Evolutionary conservation across 2,113 vertebrate genomes (phyloP).

Genomic region (Xiphophorus maculatus): DNA sequence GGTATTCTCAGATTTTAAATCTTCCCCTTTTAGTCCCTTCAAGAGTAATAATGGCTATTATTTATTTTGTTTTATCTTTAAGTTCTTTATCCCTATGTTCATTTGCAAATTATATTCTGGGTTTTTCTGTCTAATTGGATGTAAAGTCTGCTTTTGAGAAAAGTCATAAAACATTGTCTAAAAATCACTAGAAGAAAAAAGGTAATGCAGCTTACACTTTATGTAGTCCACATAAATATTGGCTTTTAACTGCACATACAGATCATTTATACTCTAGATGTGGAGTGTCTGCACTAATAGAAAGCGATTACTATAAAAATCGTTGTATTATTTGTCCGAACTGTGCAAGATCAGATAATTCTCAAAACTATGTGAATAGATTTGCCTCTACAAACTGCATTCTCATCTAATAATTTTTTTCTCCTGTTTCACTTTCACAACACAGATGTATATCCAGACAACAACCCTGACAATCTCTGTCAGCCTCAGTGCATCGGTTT

Average conservation of each 20-base stretch:
- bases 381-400: not conserved
- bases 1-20: not conserved
- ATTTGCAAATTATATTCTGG: too few relatives aligned
- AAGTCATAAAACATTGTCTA: too few relatives aligned
- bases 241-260: too few relatives aligned
- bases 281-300: too few relatives aligned
- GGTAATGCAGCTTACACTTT: too few relatives aligned
- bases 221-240: too few relatives aligned
- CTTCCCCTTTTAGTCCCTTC: not conserved
- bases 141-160: too few relatives aligned
- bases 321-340: not conserved
- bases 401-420: not conserved
- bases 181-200: too few relatives aligned
- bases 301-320: not conserved
- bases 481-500: conserved; percentile 95
- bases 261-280: too few relatives aligned
- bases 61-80: not conserved
- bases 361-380: not conserved
- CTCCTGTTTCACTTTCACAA: conserved; percentile 28
- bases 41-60: not conserved
- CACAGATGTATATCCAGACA: conserved; percentile 96
- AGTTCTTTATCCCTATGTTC: too few relatives aligned
- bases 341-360: not conserved
- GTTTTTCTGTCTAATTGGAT: too few relatives aligned
- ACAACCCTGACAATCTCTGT: conserved; percentile 96